Conservation (phyloP, 2,113 vertebrate species). For the Trogon melanurus region DNA sequence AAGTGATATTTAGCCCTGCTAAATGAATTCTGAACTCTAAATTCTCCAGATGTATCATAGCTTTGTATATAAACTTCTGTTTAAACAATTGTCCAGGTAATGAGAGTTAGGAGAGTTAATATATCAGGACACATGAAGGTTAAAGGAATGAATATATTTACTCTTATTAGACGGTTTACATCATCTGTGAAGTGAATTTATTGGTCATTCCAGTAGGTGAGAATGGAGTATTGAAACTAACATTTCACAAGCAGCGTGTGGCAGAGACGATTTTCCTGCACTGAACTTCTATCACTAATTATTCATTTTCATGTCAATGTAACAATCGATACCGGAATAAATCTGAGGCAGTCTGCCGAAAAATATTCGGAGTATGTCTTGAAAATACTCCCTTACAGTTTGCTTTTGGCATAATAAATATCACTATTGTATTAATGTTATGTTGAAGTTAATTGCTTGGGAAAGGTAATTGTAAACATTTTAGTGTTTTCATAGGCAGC, state of each 20-base stretch:
- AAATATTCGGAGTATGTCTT: background rate
- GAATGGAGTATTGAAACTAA: background rate
- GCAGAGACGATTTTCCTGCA: conserved; percentile 12
- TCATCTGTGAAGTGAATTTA: conserved; percentile 8
- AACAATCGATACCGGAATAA: conserved; percentile 49
- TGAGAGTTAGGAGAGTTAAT: background rate
- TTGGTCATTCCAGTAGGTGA: background rate
- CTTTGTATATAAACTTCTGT: background rate
- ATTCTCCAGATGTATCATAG: background rate
- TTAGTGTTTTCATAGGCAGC: background rate
- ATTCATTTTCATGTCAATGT: conserved; percentile 36
- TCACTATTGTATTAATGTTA: background rate
- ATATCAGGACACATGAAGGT: background rate
- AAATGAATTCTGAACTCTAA: background rate
- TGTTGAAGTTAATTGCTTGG: conserved; percentile 22
- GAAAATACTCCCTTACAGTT: background rate
- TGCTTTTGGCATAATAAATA: background rate
- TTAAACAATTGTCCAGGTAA: background rate
- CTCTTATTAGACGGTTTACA: background rate
- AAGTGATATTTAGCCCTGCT: background rate
- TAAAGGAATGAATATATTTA: conserved; percentile 18
- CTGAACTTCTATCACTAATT: conserved; percentile 25
- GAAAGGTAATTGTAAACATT: conserved; percentile 17
- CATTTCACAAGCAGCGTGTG: background rate
- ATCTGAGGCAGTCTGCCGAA: conserved; percentile 23